These are phyloP conservation scores for Andricus quercusramuli DNA, from an alignment of 2,888 invertebrate species.

Conservation along the genomic window DNA sequence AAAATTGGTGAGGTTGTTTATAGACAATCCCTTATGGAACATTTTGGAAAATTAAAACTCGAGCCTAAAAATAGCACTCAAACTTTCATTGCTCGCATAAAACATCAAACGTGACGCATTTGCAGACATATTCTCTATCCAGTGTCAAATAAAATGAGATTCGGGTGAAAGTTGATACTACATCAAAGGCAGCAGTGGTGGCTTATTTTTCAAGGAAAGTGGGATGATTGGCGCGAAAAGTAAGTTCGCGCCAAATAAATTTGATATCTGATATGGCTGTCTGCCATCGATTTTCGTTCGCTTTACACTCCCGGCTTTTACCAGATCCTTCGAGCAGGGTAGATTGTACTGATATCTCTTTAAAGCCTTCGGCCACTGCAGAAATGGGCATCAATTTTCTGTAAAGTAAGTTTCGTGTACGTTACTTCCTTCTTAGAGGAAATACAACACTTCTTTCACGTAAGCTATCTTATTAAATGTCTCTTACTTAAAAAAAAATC, in stretches of 20 bases:
- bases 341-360: no score
- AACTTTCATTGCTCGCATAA: neutral
- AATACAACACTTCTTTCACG: neutral
- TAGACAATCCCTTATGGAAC: neutral
- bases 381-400: constrained; percentile 21
- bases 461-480: no score
- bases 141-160: neutral
- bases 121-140: neutral
- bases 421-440: neutral
- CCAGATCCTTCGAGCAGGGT: constrained; percentile 7
- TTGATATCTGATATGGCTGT: constrained; percentile 38
- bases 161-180: neutral
- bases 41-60: neutral
- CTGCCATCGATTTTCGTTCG: constrained; percentile 34
- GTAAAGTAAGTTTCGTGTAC: neutral
- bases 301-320: constrained; percentile 8
- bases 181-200: neutral
- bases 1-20: no score
- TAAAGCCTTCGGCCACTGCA: neutral
- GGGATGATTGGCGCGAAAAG: constrained; percentile 28
- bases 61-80: neutral
- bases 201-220: constrained; percentile 22
- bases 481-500: no score
- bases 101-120: neutral
- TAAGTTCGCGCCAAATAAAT: constrained; percentile 31